Percentiles rank a stretch among this genome's conserved stretches.
phyloP scores from a whole-genome alignment of 2,888 invertebrate species.

The Pelosia muscerda region DNA sequence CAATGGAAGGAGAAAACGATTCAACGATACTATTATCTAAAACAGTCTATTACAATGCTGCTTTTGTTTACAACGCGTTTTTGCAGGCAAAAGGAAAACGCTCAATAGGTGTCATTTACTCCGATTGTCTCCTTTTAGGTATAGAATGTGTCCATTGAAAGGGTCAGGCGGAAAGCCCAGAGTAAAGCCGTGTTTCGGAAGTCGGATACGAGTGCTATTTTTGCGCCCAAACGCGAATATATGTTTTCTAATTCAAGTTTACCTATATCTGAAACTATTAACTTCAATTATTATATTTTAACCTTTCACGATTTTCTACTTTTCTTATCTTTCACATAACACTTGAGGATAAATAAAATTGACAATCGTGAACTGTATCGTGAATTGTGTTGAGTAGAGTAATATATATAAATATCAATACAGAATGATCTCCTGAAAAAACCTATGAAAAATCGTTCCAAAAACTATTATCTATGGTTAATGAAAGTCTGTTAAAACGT shows the following conservation, averaged over 20 bases:
- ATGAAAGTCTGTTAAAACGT: too few species aligned
- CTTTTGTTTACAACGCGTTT: slow-evolving; percentile 61
- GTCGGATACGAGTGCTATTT: slow-evolving; percentile 26
- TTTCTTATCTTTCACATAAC: too few species aligned
- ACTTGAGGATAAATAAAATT: too few species aligned
- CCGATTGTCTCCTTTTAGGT: slow-evolving; percentile 57
- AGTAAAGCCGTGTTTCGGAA: slow-evolving; percentile 32
- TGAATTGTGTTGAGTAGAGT: too few species aligned
- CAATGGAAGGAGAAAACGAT: slow-evolving; percentile 40
- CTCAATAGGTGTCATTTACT: slow-evolving; percentile 60
- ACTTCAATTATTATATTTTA: too few species aligned
- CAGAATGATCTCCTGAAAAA: too few species aligned
- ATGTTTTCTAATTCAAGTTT: slow-evolving; percentile 3
- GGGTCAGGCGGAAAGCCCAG: slow-evolving; percentile 32
- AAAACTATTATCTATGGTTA: too few species aligned
- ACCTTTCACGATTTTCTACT: too few species aligned
- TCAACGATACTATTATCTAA: slow-evolving; percentile 55
- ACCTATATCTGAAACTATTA: too few species aligned
- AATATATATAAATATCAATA: too few species aligned
- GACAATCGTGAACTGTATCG: too few species aligned
- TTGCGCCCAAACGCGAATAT: slow-evolving; percentile 22
- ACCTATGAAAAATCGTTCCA: too few species aligned
- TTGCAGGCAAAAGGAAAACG: slow-evolving; percentile 58
- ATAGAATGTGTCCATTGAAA: slow-evolving; percentile 51
- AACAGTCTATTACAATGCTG: slow-evolving; percentile 55